These are phyloP conservation scores for Pollenia amentaria DNA, from an alignment of 2,888 invertebrate species.

Conservation along the genomic window DNA sequence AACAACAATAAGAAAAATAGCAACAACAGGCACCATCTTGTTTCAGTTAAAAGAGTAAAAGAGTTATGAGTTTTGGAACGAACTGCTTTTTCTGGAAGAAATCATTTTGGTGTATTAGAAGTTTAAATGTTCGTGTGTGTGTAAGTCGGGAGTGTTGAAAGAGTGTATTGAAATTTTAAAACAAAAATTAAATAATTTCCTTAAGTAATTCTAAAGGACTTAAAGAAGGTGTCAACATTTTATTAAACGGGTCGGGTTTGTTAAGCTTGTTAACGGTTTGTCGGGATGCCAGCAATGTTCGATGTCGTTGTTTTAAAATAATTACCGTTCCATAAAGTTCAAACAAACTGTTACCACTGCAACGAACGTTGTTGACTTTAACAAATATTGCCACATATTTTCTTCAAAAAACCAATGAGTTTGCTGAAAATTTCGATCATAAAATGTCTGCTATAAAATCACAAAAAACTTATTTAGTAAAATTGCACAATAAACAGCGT, in stretches of 20 bases:
- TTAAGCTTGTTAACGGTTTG: conserved; percentile 43
- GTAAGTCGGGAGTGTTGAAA: conserved; percentile 1
- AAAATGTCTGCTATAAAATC: conserved; percentile 80
- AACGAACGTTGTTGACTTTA: neutral
- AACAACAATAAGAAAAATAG: conserved; percentile 38
- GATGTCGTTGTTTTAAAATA: conserved; percentile 3
- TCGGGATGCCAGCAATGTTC: neutral
- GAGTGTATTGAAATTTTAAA: conserved; percentile 11
- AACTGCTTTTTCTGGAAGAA: neutral
- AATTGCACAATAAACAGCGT: conserved; percentile 73
- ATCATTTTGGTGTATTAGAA: neutral
- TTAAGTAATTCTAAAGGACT: neutral
- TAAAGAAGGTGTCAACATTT: conserved; percentile 22
- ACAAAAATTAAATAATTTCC: conserved; percentile 5
- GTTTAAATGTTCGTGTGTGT: neutral
- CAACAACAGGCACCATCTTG: conserved; percentile 64
- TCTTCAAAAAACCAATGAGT: conserved; percentile 17
- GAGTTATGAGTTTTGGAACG: conserved; percentile 39
- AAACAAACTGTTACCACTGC: conserved; percentile 48
- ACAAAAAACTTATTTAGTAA: conserved; percentile 77
- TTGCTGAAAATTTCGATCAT: conserved; percentile 45
- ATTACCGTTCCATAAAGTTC: conserved; percentile 14
- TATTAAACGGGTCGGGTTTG: conserved; percentile 16
- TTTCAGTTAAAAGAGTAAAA: neutral
- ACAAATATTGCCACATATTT: conserved; percentile 1